These are phyloP conservation scores for Dasypolia templi DNA, from an alignment of 2,888 invertebrate species.

Conservation along the genomic window DNA sequence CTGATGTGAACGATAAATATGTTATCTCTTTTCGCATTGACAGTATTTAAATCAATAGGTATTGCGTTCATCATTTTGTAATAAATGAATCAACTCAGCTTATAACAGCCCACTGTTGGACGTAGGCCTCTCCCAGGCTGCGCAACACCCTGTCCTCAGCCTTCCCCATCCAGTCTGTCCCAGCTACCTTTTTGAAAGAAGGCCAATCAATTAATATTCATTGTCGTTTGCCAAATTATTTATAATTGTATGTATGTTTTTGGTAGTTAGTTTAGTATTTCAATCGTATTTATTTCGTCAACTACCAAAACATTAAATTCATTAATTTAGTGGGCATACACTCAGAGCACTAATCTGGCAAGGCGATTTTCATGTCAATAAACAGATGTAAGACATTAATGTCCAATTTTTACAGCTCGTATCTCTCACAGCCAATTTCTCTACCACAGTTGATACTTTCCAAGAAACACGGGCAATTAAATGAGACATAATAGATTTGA, in stretches of 20 bases:
- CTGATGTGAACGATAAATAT: slow-evolving; percentile 5
- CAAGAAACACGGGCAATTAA: slow-evolving; percentile 70
- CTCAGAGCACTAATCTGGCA: slow-evolving; percentile 32
- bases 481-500: slow-evolving; percentile 68
- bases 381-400: slow-evolving; percentile 73
- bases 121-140: too few species aligned
- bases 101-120: too few species aligned
- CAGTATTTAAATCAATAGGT: neutral
- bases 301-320: slow-evolving; percentile 23
- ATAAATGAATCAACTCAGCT: too few species aligned
- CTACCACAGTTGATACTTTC: slow-evolving; percentile 81
- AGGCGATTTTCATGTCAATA: slow-evolving; percentile 66
- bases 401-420: slow-evolving; percentile 75
- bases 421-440: slow-evolving; percentile 70
- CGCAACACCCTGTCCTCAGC: too few species aligned
- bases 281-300: slow-evolving; percentile 30
- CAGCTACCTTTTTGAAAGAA: too few species aligned
- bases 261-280: neutral
- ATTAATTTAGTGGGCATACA: slow-evolving; percentile 30
- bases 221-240: neutral
- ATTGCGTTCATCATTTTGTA: neutral
- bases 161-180: too few species aligned
- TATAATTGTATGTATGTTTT: neutral
- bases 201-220: neutral
- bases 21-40: neutral